These are phyloP conservation scores for Drosophila erecta DNA, from an alignment of 1,140 invertebrate genomes.

Conservation along the genomic window DNA sequence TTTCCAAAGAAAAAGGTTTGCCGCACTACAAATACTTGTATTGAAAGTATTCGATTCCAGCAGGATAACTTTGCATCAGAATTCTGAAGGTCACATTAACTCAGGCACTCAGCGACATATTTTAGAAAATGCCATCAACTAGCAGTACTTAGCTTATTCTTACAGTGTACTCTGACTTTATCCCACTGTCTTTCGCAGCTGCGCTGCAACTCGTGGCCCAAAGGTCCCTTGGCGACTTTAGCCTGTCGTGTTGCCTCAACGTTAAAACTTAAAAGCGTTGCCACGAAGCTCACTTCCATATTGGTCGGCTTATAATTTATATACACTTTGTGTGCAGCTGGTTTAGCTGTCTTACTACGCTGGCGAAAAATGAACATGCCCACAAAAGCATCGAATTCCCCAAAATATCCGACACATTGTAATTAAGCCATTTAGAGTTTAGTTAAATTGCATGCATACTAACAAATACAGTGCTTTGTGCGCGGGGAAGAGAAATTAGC, in stretches of 20 bases:
- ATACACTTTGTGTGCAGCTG: neutral
- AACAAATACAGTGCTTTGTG: too few relatives aligned
- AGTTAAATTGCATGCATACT: too few relatives aligned
- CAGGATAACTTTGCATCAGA: too few relatives aligned
- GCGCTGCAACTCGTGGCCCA: slow-evolving; percentile 11
- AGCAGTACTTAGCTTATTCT: neutral
- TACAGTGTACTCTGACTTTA: neutral
- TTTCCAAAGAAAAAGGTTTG: too few relatives aligned
- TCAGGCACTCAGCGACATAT: too few relatives aligned
- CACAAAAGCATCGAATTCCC: neutral
- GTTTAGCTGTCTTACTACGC: neutral
- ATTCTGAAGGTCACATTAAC: too few relatives aligned
- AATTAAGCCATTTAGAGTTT: too few relatives aligned
- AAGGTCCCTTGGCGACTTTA: slow-evolving; percentile 51
- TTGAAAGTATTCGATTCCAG: too few relatives aligned
- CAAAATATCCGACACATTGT: too few relatives aligned
- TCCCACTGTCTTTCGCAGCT: neutral
- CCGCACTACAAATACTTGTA: too few relatives aligned
- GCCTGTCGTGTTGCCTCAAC: slow-evolving; percentile 49
- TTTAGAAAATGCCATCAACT: too few relatives aligned
- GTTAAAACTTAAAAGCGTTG: slow-evolving; percentile 59
- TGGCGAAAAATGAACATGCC: neutral
- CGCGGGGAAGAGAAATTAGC: too few relatives aligned
- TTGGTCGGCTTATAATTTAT: slow-evolving; percentile 3
- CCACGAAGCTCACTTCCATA: slow-evolving; percentile 16